phyloP scores from a whole-genome alignment of 2,888 invertebrate genomes.

The Strigamia transsilvanica region DNA sequence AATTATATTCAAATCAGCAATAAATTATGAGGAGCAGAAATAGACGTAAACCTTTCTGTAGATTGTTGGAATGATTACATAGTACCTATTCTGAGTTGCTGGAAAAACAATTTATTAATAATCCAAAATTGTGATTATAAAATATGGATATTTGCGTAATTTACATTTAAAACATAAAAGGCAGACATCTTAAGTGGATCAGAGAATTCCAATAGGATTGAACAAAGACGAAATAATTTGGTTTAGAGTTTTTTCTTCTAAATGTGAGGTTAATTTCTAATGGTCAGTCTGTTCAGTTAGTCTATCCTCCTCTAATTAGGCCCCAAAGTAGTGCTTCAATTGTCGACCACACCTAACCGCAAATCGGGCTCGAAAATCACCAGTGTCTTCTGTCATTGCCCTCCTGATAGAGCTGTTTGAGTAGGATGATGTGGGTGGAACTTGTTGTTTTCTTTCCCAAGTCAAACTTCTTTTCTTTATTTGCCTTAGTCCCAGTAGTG shows the following conservation, averaged over 20 bases:
- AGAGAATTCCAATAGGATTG: neutral
- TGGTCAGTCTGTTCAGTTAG: slow-evolving; percentile 15
- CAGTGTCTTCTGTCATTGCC: slow-evolving; percentile 11
- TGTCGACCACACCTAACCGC: slow-evolving; percentile 43
- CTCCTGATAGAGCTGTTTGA: slow-evolving; percentile 38
- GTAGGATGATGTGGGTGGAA: slow-evolving; percentile 18
- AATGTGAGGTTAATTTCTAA: slow-evolving; percentile 22
- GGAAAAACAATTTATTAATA: too few species aligned
- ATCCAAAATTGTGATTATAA: too few species aligned
- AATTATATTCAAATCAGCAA: too few species aligned
- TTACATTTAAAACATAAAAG: neutral
- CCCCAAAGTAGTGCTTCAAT: slow-evolving; percentile 37
- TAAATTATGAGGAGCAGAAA: too few species aligned
- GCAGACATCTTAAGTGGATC: neutral
- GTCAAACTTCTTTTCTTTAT: slow-evolving; percentile 48
- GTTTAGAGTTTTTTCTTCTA: neutral
- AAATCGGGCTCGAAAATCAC: slow-evolving; percentile 26
- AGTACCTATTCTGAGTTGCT: too few species aligned
- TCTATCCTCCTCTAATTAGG: slow-evolving; percentile 36
- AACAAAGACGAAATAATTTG: neutral
- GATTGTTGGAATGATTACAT: too few species aligned
- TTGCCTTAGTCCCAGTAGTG: slow-evolving; percentile 10
- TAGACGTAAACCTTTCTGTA: too few species aligned
- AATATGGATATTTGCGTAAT: neutral
- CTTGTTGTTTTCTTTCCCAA: slow-evolving; percentile 26